phyloP scores from a whole-genome alignment of 2,888 invertebrate genomes.

The Epinotia bilunana region DNA sequence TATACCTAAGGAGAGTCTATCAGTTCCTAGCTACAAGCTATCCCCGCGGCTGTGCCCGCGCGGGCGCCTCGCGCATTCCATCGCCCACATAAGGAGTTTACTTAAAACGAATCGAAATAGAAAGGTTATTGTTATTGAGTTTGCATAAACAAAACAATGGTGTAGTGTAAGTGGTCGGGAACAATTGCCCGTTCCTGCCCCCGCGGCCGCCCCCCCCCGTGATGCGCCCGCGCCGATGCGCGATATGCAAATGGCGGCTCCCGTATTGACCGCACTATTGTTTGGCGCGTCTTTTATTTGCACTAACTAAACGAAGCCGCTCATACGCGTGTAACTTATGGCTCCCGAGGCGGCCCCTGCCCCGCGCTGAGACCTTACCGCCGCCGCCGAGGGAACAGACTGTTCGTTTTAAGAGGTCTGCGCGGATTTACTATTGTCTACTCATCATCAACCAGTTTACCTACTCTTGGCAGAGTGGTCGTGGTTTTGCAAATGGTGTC shows the following conservation, averaged over 20 bases:
- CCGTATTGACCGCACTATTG: slow-evolving; percentile 76
- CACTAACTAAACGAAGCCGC: slow-evolving; percentile 53
- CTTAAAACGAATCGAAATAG: slow-evolving; percentile 42
- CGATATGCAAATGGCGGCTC: slow-evolving; percentile 78
- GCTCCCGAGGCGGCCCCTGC: slow-evolving; percentile 50
- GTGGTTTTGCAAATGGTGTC: no score
- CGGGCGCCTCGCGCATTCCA: slow-evolving; percentile 35
- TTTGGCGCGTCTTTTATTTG: slow-evolving; percentile 57
- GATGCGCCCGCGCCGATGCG: slow-evolving; percentile 57
- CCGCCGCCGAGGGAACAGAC: slow-evolving; percentile 11
- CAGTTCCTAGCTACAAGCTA: slow-evolving; percentile 22
- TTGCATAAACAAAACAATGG: slow-evolving; percentile 45
- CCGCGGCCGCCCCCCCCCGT: slow-evolving; percentile 1
- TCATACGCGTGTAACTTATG: slow-evolving; percentile 71
- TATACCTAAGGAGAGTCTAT: neutral
- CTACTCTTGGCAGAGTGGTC: neutral
- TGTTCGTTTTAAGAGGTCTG: neutral
- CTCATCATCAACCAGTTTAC: neutral
- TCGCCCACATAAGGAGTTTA: slow-evolving; percentile 44
- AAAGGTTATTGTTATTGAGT: slow-evolving; percentile 45
- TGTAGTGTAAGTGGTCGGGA: slow-evolving; percentile 45
- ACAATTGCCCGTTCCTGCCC: slow-evolving; percentile 28
- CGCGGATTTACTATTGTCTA: neutral
- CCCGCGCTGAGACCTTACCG: slow-evolving; percentile 35
- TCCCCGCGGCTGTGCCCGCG: slow-evolving; percentile 53